A percentile compares a stretch with the other conserved stretches of the same genome.
phyloP scores from a whole-genome alignment of 1,140 invertebrate species.

The Battus philenor region DNA sequence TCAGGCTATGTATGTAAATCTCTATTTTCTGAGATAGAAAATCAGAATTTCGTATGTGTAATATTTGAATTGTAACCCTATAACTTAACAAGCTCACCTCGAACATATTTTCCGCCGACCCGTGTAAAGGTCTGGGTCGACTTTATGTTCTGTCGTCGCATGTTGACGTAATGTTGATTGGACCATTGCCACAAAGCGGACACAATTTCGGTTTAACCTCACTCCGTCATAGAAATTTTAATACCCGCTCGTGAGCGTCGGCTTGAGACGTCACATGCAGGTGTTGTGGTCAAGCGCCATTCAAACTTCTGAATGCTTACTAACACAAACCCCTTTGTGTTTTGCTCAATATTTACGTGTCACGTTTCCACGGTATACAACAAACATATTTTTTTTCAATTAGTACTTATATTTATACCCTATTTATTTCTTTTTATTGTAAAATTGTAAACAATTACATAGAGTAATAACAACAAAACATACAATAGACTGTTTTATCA shows the following conservation, averaged over 20 bases:
- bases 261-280: constrained; percentile 40
- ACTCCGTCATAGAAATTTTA: constrained; percentile 43
- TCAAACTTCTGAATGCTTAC: constrained; percentile 30
- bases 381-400: no score
- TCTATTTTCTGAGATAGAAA: no score
- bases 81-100: constrained; percentile 3
- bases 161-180: constrained; percentile 4
- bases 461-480: no score
- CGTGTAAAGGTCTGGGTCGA: constrained; percentile 6
- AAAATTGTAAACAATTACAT: no score
- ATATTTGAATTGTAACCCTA: no score
- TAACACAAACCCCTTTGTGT: constrained; percentile 2
- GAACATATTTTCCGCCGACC: constrained; percentile 4
- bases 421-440: no score
- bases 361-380: no score
- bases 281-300: constrained; percentile 32
- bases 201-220: constrained; percentile 33
- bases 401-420: no score
- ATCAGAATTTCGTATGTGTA: no score
- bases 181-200: constrained; percentile 14
- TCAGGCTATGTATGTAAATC: no score
- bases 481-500: no score
- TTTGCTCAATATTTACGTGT: no score
- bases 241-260: constrained; percentile 31
- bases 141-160: constrained; percentile 11